These are phyloP conservation scores for Hydrotaea diabolus DNA, from an alignment of 2,888 invertebrate genomes.

Conservation along the genomic window DNA sequence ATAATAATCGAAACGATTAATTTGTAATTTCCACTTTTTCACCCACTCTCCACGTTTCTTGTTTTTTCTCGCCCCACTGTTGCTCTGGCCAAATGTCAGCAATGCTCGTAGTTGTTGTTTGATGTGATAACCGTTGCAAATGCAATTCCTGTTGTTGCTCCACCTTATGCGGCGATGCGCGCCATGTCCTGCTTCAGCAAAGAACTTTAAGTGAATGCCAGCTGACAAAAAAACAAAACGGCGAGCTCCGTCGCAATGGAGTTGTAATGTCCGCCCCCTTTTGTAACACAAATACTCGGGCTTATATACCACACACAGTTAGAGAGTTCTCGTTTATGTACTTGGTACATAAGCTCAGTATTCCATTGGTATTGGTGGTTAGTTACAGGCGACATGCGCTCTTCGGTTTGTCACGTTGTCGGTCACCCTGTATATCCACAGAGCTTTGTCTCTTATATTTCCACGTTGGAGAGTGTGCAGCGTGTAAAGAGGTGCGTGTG, in stretches of 20 bases:
- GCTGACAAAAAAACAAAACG: not conserved
- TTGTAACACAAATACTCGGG: not conserved
- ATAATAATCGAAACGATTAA: too few relatives aligned
- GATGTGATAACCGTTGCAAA: not conserved
- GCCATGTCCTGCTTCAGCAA: not conserved
- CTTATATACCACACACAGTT: not conserved
- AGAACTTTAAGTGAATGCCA: not conserved
- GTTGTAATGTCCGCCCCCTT: constrained; percentile 60
- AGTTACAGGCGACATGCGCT: constrained; percentile 53
- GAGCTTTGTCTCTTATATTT: not conserved
- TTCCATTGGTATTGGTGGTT: constrained; percentile 63
- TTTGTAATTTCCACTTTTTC: not conserved
- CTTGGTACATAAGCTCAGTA: constrained; percentile 31
- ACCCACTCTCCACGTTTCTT: not conserved
- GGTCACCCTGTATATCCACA: not conserved
- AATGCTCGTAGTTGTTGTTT: not conserved
- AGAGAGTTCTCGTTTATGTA: constrained; percentile 41
- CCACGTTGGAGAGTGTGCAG: not conserved
- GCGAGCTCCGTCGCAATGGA: not conserved
- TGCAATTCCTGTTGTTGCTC: not conserved
- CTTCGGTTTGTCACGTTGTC: not conserved
- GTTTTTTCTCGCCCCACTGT: not conserved
- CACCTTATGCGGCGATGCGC: not conserved
- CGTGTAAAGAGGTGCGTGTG: not conserved
- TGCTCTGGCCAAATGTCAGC: not conserved